phyloP scores from a whole-genome alignment of 2,797 vertebrate genomes.

The Dendrocincla tyrannina region DNA sequence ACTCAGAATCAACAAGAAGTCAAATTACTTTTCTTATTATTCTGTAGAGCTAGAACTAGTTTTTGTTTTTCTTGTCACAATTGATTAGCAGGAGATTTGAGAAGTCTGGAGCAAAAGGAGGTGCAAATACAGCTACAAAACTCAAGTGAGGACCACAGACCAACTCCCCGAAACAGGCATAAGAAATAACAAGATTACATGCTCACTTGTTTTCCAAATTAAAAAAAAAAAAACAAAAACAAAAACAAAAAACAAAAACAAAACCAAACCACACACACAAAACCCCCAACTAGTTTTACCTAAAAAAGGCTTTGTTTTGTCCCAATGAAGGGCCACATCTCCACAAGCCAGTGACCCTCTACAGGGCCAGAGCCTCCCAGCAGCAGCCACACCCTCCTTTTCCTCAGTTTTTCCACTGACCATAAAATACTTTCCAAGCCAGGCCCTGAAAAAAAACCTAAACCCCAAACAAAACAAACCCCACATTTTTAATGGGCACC shows the following conservation, averaged over 20 bases:
- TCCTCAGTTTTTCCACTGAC: slow-evolving; percentile 40
- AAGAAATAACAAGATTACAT: neutral
- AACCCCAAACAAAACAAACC: neutral
- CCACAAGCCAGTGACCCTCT: neutral
- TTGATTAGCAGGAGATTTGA: neutral
- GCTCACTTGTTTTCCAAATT: neutral
- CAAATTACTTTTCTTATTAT: neutral
- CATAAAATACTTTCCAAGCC: slow-evolving; percentile 2
- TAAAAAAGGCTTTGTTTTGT: neutral
- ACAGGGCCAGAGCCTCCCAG: neutral
- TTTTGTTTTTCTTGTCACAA: neutral
- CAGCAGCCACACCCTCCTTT: slow-evolving; percentile 5
- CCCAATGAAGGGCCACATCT: neutral
- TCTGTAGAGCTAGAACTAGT: neutral
- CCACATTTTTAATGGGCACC: neutral
- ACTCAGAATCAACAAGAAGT: neutral
- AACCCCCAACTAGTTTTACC: neutral
- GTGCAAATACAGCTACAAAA: neutral
- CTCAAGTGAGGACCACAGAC: neutral
- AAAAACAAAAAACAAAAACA: too few relatives aligned
- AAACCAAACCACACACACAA: too few relatives aligned
- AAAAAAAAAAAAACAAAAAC: neutral
- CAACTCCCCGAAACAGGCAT: neutral
- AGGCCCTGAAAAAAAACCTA: neutral
- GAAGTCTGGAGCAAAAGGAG: neutral